Evolutionary conservation across 2,113 vertebrate genomes (phyloP).

Genomic region (Microtus oregoni): DNA sequence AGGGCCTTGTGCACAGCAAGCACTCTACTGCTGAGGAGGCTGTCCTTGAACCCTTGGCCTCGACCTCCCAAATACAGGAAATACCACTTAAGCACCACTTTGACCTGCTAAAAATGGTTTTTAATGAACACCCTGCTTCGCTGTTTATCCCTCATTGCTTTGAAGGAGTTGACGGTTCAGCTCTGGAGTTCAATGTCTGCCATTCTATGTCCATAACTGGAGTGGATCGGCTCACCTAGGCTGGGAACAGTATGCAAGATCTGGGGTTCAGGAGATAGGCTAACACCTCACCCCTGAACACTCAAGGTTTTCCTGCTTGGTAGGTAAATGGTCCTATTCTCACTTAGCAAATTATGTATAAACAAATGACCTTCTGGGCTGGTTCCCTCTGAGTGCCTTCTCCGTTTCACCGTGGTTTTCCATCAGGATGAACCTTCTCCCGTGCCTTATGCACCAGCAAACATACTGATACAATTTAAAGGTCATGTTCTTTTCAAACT

Average conservation of each 20-base stretch:
- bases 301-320: neutral
- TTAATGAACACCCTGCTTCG: slow-evolving; percentile 15
- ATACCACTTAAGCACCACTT: neutral
- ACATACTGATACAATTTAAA: slow-evolving; percentile 99
- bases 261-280: neutral
- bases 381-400: slow-evolving; percentile 89
- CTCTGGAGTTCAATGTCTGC: slow-evolving; percentile 4
- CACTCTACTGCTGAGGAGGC: neutral
- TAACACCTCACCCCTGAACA: neutral
- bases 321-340: neutral
- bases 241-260: neutral
- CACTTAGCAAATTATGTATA: slow-evolving; percentile 81
- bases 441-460: slow-evolving; percentile 98
- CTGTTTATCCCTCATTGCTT: slow-evolving; percentile 63
- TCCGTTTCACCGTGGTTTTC: slow-evolving; percentile 89
- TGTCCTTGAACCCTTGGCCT: neutral
- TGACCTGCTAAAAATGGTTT: slow-evolving; percentile 11
- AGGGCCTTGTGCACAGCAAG: neutral
- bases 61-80: neutral
- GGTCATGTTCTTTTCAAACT: slow-evolving; percentile 99
- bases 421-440: slow-evolving; percentile 95
- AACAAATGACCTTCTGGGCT: slow-evolving; percentile 86
- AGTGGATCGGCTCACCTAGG: neutral
- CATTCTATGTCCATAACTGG: neutral
- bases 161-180: neutral